Percentiles rank a stretch among this genome's conserved stretches.
Evolutionary conservation across 2,888 invertebrate genomes (phyloP).

Genomic region (Zaprionus bogoriensis): DNA sequence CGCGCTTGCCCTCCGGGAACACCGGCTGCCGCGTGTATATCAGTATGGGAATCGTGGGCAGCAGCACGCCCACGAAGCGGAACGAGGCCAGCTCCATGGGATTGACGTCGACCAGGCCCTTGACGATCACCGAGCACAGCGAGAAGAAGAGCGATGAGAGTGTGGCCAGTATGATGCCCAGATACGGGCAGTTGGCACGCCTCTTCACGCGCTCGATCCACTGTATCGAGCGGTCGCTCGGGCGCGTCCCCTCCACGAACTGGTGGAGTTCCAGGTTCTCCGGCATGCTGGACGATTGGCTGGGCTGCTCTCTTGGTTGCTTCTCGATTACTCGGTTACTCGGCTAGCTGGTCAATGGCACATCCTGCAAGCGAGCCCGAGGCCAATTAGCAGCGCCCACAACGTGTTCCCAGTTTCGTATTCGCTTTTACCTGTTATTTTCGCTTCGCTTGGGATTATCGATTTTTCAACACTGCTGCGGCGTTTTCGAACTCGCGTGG

Average conservation of each 20-base stretch:
- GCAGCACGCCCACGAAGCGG: constrained; percentile 92
- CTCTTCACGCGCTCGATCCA: constrained; percentile 76
- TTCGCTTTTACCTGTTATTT: constrained; percentile 34
- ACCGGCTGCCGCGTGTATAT: constrained; percentile 90
- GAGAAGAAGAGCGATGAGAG: constrained; percentile 95
- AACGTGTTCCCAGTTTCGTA: not conserved
- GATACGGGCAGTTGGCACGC: constrained; percentile 87
- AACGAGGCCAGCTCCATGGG: constrained; percentile 95
- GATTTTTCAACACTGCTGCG: constrained; percentile 38
- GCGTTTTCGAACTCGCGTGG: constrained; percentile 10
- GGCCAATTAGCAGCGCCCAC: not conserved
- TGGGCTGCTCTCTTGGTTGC: constrained; percentile 15
- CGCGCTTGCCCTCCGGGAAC: constrained; percentile 90
- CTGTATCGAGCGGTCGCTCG: constrained; percentile 69
- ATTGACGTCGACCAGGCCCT: constrained; percentile 92
- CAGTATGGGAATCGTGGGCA: constrained; percentile 93
- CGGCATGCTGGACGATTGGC: constrained; percentile 84
- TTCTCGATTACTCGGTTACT: not conserved
- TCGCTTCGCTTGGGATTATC: constrained; percentile 45
- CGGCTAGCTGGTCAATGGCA: constrained; percentile 30
- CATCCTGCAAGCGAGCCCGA: constrained; percentile 50
- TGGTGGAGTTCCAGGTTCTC: constrained; percentile 92
- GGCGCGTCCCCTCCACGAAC: constrained; percentile 86
- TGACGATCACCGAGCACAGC: constrained; percentile 94
- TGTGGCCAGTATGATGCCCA: constrained; percentile 92